Conservation (phyloP, 2,797 vertebrate species). For the Monodelphis domestica region DNA sequence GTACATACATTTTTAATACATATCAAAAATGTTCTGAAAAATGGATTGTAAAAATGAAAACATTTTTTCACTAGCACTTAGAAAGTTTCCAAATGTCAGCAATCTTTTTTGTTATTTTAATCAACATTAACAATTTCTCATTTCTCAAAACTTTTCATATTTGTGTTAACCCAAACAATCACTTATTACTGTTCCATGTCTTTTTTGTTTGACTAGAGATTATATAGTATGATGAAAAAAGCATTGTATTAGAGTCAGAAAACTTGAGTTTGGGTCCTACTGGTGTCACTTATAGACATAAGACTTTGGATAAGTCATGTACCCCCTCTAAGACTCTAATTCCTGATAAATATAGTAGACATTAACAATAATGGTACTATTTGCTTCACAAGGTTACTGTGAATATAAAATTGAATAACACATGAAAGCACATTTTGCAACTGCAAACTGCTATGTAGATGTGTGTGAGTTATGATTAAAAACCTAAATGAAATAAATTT, state of each 20-base stretch:
- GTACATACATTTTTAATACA: not conserved
- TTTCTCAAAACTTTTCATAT: not conserved
- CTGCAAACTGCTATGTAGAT: too few relatives aligned
- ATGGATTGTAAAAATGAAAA: not conserved
- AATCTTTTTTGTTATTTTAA: conserved; percentile 41
- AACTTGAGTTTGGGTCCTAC: not conserved
- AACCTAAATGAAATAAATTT: conserved; percentile 30
- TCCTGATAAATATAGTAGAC: not conserved
- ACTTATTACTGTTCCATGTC: not conserved
- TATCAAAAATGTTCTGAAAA: not conserved
- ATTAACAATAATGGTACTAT: not conserved
- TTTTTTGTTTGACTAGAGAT: not conserved
- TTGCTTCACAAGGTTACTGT: not conserved
- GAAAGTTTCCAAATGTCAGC: conserved; percentile 1
- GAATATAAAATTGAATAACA: not conserved
- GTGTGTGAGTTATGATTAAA: conserved; percentile 11
- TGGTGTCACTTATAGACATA: not conserved
- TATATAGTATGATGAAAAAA: not conserved
- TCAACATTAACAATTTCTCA: not conserved
- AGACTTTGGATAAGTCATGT: not conserved
- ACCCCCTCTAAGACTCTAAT: not conserved
- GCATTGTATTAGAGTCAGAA: not conserved
- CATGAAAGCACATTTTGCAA: not conserved
- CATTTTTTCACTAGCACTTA: not conserved
- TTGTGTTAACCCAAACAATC: not conserved